phyloP scores from a whole-genome alignment of 2,888 invertebrate species.

The Nemotelus nigrinus region DNA sequence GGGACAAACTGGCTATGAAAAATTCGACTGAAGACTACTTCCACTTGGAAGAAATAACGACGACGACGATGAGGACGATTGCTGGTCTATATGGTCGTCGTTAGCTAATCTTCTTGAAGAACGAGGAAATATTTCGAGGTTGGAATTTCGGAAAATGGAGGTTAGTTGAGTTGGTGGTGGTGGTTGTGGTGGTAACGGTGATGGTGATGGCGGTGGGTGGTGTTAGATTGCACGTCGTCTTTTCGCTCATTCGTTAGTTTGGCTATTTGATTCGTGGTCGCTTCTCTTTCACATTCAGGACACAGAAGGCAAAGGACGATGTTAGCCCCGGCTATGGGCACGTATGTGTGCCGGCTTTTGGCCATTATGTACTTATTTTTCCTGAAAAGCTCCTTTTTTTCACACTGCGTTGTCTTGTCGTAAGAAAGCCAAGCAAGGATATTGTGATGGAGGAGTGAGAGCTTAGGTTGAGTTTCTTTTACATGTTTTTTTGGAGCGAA shows the following conservation, averaged over 20 bases:
- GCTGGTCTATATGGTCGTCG: conserved; percentile 19
- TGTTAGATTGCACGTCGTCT: neutral
- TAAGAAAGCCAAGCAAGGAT: conserved; percentile 21
- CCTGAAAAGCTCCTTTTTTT: conserved; percentile 1
- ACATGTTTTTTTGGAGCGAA: conserved; percentile 26
- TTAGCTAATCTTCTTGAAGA: conserved; percentile 30
- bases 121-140: conserved; percentile 14
- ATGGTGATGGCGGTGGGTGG: conserved; percentile 1
- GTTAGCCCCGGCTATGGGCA: conserved; percentile 22
- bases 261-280: conserved; percentile 4
- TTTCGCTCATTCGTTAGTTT: conserved; percentile 15
- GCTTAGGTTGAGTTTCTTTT: conserved; percentile 15
- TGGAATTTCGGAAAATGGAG: conserved; percentile 9
- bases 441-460: neutral
- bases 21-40: conserved; percentile 12
- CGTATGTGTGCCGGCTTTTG: conserved; percentile 4
- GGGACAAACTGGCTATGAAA: conserved; percentile 4
- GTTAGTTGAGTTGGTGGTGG: conserved; percentile 35
- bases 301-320: neutral
- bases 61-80: neutral
- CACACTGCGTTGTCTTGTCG: neutral
- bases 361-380: conserved; percentile 30
- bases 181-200: too few species aligned
- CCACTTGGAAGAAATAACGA: conserved; percentile 13
- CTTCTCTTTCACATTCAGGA: conserved; percentile 15